Conservation (phyloP, 2,797 vertebrate species). For the Pangasius djambal region DNA sequence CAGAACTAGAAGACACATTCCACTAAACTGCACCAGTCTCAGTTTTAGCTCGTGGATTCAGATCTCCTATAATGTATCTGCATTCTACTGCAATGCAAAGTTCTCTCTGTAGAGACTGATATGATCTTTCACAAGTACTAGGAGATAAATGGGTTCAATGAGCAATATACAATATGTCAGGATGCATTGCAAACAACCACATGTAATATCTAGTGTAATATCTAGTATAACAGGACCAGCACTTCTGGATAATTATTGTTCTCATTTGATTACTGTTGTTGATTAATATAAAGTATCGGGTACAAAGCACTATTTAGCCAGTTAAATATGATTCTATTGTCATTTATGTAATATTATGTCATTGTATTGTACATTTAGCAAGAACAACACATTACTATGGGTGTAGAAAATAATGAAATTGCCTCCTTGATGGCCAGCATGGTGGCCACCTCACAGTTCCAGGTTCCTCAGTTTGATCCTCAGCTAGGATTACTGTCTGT, state of each 20-base stretch:
- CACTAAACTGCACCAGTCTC: not conserved
- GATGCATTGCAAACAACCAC: too few species aligned
- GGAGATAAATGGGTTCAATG: too few species aligned
- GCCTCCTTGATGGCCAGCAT: not conserved
- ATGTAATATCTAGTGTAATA: too few species aligned
- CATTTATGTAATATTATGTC: not conserved
- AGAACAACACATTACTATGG: not conserved
- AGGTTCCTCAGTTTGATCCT: not conserved
- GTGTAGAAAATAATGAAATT: not conserved
- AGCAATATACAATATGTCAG: too few species aligned
- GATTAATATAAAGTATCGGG: not conserved
- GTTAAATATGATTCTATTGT: not conserved
- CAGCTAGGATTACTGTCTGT: not conserved
- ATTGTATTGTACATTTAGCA: not conserved
- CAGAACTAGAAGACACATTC: not conserved
- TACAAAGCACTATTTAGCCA: not conserved
- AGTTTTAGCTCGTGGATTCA: not conserved
- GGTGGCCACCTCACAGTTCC: not conserved
- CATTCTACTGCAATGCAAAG: not conserved
- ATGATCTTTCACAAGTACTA: too few species aligned
- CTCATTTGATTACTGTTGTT: not conserved
- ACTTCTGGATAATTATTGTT: too few species aligned
- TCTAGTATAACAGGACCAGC: too few species aligned
- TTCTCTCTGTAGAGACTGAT: not conserved
- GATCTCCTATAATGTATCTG: not conserved